These are phyloP conservation scores for Elysia crispata DNA, from an alignment of 2,888 invertebrate species.

Conservation along the genomic window DNA sequence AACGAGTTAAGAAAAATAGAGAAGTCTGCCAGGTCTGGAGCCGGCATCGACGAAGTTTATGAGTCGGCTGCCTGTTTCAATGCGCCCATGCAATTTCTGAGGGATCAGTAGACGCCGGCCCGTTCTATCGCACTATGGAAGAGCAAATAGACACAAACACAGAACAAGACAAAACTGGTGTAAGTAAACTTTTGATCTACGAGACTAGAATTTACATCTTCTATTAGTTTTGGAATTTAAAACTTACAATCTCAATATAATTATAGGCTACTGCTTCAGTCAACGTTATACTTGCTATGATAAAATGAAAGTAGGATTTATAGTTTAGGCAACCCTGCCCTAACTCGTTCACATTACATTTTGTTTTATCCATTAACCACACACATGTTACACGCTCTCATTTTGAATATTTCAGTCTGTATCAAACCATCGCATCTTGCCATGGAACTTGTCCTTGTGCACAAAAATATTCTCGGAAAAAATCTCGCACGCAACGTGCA, in stretches of 20 bases:
- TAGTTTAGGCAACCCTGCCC: neutral
- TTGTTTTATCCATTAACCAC: neutral
- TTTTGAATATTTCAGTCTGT: neutral
- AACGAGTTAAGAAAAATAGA: neutral
- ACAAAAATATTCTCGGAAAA: neutral
- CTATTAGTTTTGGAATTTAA: too few relatives aligned
- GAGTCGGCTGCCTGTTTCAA: neutral
- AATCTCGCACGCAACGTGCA: neutral
- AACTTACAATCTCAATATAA: too few relatives aligned
- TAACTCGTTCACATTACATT: neutral
- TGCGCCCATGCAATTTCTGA: neutral
- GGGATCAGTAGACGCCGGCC: neutral
- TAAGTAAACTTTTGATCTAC: neutral
- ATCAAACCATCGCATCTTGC: neutral
- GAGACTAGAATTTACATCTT: neutral
- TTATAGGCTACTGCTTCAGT: neutral
- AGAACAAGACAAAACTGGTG: neutral
- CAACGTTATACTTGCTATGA: too few relatives aligned
- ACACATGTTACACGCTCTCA: neutral
- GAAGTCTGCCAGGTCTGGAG: neutral
- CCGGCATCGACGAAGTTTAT: neutral
- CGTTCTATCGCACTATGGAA: neutral
- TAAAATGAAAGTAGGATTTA: too few relatives aligned
- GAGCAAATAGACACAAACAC: neutral
- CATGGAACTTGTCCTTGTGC: slow-evolving; percentile 13